These are phyloP conservation scores for Procambarus clarkii DNA, from an alignment of 1,140 invertebrate species.

Conservation along the genomic window DNA sequence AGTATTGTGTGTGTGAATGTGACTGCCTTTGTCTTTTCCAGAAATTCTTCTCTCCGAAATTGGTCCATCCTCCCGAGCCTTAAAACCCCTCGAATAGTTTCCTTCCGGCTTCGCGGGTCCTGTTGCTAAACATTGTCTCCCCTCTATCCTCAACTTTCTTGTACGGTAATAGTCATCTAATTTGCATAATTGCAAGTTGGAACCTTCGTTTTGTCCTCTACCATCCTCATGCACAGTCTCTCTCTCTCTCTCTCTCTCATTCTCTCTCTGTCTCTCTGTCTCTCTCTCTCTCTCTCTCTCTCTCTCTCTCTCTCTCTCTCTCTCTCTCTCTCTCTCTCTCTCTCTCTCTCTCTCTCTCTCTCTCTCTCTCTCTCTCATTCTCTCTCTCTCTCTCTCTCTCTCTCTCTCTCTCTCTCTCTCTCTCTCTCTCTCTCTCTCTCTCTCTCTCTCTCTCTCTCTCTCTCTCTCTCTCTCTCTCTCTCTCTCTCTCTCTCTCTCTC, in stretches of 20 bases:
- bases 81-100: no score
- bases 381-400: not conserved
- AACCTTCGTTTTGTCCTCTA: not conserved
- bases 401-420: not conserved
- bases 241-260: not conserved
- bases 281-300: not conserved
- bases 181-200: not conserved
- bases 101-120: no score
- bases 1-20: no score
- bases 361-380: no score
- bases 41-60: no score
- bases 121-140: not conserved
- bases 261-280: not conserved
- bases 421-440: not conserved
- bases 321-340: not conserved
- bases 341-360: not conserved
- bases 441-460: not conserved
- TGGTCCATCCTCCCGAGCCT: no score
- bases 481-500: not conserved
- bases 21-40: no score
- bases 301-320: constrained; percentile 4
- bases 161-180: not conserved
- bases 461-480: not conserved
- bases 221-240: not conserved
- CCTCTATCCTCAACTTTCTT: not conserved